A percentile compares a stretch with the other conserved stretches of the same genome.
These are phyloP conservation scores for Acrossocheilus fasciatus DNA, from an alignment of 2,797 vertebrate genomes.

Conservation along the genomic window DNA sequence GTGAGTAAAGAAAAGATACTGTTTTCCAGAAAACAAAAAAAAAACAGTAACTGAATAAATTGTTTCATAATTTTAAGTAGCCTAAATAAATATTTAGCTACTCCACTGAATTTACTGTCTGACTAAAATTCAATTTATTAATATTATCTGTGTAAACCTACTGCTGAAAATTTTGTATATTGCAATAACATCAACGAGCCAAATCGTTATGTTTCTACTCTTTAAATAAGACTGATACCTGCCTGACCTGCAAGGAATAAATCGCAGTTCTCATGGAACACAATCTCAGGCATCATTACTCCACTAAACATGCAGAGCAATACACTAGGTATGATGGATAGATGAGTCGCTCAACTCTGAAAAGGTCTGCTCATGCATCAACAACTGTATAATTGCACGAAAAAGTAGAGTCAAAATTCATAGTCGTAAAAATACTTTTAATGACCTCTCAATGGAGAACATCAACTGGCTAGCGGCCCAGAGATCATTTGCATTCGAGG, in stretches of 20 bases:
- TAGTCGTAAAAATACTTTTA: not conserved
- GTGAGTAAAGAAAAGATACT: no score
- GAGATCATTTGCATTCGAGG: not conserved
- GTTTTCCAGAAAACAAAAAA: no score
- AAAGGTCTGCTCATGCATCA: not conserved
- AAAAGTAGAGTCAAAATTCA: not conserved
- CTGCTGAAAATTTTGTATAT: not conserved
- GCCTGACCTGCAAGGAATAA: not conserved
- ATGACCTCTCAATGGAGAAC: not conserved
- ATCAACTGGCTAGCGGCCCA: not conserved
- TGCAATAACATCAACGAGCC: not conserved
- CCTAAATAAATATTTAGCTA: not conserved
- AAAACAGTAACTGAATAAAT: no score
- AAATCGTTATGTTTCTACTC: not conserved
- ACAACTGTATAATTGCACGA: not conserved
- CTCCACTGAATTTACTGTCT: not conserved
- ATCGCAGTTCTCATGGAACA: not conserved
- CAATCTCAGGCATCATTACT: not conserved
- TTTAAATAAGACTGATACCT: not conserved
- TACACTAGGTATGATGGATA: not conserved
- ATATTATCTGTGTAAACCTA: not conserved
- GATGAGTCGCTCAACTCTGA: not conserved
- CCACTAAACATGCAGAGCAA: constrained; percentile 6
- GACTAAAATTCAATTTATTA: no score
- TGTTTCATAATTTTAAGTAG: no score